Evolutionary conservation across 2,113 vertebrate genomes (phyloP).

Genomic region (Lucifuga dentata): DNA sequence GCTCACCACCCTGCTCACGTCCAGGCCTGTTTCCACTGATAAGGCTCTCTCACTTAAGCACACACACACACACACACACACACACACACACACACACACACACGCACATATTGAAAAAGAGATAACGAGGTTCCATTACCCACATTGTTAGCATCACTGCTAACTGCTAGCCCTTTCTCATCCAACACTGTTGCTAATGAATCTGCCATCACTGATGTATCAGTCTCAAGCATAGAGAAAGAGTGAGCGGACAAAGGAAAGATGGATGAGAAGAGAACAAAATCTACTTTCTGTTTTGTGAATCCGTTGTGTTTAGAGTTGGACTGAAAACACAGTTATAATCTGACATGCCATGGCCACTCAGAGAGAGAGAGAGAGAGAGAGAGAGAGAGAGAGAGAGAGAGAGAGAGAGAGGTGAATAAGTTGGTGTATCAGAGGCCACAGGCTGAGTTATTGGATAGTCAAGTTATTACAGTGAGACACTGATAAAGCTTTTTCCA

Average conservation of each 20-base stretch:
- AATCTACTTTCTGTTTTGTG: constrained; percentile 11
- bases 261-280: constrained; percentile 17
- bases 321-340: constrained; percentile 63
- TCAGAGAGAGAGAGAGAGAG: constrained; percentile 27
- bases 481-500: constrained; percentile 33
- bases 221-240: constrained; percentile 7
- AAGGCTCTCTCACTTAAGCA: too few species aligned
- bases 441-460: constrained; percentile 24
- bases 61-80: too few species aligned
- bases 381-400: constrained; percentile 18
- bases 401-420: constrained; percentile 32
- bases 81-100: constrained; percentile 15
- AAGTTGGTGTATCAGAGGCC: constrained; percentile 31
- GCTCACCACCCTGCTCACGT: constrained; percentile 74
- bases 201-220: constrained; percentile 71
- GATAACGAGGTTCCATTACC: constrained; percentile 57
- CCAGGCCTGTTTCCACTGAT: constrained; percentile 79
- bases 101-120: constrained; percentile 17
- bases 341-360: constrained; percentile 39
- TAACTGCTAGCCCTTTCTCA: constrained; percentile 52
- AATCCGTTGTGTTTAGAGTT: constrained; percentile 48
- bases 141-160: constrained; percentile 60
- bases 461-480: constrained; percentile 33
- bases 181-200: constrained; percentile 67
- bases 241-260: not conserved